phyloP scores from a whole-genome alignment of 1,140 invertebrate species.

The Scylla paramamosain region DNA sequence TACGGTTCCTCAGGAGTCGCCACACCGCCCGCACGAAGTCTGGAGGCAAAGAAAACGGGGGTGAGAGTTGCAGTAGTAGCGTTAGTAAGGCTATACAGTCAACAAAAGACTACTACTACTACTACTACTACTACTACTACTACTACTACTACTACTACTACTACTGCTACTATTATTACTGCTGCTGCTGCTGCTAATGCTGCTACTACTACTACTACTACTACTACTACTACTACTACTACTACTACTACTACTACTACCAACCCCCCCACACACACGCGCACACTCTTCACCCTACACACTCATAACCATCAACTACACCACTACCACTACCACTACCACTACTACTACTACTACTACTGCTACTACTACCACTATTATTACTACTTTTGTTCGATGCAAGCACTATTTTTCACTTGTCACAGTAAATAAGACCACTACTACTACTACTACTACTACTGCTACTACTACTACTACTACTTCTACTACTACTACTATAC shows the following conservation, averaged over 20 bases:
- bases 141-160: conserved; percentile 79
- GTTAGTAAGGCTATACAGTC: conserved; percentile 41
- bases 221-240: conserved; percentile 13
- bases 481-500: not conserved
- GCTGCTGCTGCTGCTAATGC: not conserved
- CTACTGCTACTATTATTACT: conserved; percentile 79
- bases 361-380: not conserved
- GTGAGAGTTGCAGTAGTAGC: conserved; percentile 72
- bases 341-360: not conserved
- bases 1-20: conserved; percentile 92
- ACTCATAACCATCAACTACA: not conserved
- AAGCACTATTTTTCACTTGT: too few species aligned
- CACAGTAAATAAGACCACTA: not conserved
- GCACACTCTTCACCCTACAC: too few species aligned
- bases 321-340: not conserved
- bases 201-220: not conserved
- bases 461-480: conserved; percentile 22
- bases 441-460: conserved; percentile 82
- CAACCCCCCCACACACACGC: too few species aligned
- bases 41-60: conserved; percentile 78
- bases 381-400: too few species aligned
- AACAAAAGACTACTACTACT: not conserved
- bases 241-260: conserved; percentile 1
- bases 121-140: conserved; percentile 39
- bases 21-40: conserved; percentile 94